Base-by-base conservation (phyloP, 2,113 vertebrate genomes). In the Tetrao urogallus region DNA sequence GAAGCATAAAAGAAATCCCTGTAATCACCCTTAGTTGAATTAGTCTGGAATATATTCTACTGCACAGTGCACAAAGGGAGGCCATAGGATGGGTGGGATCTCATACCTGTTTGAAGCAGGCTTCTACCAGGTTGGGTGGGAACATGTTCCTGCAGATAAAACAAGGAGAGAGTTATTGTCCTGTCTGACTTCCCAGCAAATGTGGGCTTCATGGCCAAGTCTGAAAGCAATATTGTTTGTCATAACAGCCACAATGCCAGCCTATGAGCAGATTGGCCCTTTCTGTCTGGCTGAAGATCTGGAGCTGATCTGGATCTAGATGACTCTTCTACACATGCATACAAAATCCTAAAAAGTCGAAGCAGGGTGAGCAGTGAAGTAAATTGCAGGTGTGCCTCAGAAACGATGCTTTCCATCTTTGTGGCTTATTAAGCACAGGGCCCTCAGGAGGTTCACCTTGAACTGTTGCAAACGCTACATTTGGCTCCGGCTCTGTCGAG, bases 71-170 rank as follows among this genome's bases (percentile, higher is more conserved):
- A 0, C 48, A 75, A 61, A 63, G 36, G 70, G 32, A 76, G 21
- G 24, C 20, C 28, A 50, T 10, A 67, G 42, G 20, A 19, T 43
- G 63, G 65, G 65, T 6, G 66, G 58, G 52, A 57, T 82, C 63
- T 72, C 98, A 96, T 96, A 99, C 99, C 99, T 99, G 99, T 97
- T 99, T 99, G 97, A 99, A 99, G 97, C 99, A 99, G 66, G 99
- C 99, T 97, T 99, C 99, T 63, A 99, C 98, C 71, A 99, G 97
- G 97, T 99, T 99, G 54, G 99, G 99, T 0, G 99, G 99, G 95
- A 99, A 99, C 99, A 99, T 99, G 95, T 99, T 99, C 97, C 99
- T 99, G 97, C 64, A 96, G 94, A 95, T 79, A 80, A 96, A 86
- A 80, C 71, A 89, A 89, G 47, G 43, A 36, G 74, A 82, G 32